Conservation (phyloP, 2,113 vertebrate species). For the Dascyllus trimaculatus region DNA sequence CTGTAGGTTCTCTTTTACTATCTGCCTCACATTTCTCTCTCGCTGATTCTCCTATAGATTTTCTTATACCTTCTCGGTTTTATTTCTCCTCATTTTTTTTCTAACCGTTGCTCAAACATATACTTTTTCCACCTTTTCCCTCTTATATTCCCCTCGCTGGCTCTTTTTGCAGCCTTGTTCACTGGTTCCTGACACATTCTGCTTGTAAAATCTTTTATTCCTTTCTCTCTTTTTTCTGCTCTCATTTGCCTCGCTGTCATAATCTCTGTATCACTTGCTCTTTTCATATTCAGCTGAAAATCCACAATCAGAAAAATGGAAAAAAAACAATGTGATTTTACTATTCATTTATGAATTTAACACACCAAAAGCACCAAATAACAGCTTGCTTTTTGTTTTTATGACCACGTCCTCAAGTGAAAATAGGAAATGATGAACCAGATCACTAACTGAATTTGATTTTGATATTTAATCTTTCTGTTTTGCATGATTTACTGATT, state of each 20-base stretch:
- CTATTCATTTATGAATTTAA: too few relatives aligned
- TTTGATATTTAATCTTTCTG: too few relatives aligned
- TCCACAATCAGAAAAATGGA: too few relatives aligned
- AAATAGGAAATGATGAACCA: too few relatives aligned
- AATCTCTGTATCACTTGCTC: not conserved
- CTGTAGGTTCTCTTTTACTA: conserved; percentile 1
- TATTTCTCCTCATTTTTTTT: conserved; percentile 10
- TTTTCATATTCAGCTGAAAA: too few relatives aligned
- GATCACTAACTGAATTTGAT: too few relatives aligned
- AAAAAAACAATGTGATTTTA: too few relatives aligned
- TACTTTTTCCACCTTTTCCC: conserved; percentile 32
- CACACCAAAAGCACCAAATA: too few relatives aligned
- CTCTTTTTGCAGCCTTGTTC: conserved; percentile 21
- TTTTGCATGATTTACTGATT: too few relatives aligned
- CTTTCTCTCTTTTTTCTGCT: conserved; percentile 17
- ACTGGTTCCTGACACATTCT: conserved; percentile 30
- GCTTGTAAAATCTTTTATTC: conserved; percentile 11
- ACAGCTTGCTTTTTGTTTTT: too few relatives aligned
- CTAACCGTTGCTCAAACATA: conserved; percentile 23
- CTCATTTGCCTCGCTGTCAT: conserved; percentile 41
- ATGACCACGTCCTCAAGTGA: too few relatives aligned
- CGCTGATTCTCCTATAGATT: not conserved
- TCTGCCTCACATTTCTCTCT: conserved; percentile 33
- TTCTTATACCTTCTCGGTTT: conserved; percentile 1
- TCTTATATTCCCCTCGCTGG: conserved; percentile 4